phyloP scores from a whole-genome alignment of 1,140 invertebrate genomes.

The Centruroides vittatus region DNA sequence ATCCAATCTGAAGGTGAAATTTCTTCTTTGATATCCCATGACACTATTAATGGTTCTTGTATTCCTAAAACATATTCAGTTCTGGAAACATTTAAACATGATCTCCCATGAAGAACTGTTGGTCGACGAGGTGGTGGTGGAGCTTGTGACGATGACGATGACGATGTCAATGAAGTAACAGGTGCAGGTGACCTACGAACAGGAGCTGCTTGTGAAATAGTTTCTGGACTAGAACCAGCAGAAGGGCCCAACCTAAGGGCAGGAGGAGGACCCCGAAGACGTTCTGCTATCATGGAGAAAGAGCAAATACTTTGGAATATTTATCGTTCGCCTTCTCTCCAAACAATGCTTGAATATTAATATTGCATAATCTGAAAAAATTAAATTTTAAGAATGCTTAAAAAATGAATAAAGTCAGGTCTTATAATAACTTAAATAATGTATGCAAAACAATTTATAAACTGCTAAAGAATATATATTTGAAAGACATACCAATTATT shows the following conservation, averaged over 20 bases:
- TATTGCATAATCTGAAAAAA: too few species aligned
- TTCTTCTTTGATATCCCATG: conserved; percentile 31
- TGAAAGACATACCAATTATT: too few species aligned
- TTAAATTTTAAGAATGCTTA: too few species aligned
- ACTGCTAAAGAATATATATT: too few species aligned
- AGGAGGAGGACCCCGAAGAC: conserved; percentile 5
- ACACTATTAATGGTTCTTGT: conserved; percentile 20
- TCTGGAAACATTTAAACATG: conserved; percentile 14
- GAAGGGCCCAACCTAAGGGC: conserved; percentile 7
- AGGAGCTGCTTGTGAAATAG: conserved; percentile 2
- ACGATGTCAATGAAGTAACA: neutral
- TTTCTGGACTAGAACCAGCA: neutral
- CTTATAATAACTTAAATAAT: too few species aligned
- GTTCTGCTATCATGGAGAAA: conserved; percentile 12
- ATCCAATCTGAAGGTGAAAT: conserved; percentile 30
- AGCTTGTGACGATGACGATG: neutral
- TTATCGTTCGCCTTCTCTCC: neutral
- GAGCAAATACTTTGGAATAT: neutral
- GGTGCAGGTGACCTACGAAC: neutral
- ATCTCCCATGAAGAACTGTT: conserved; percentile 3
- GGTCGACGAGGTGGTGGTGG: neutral
- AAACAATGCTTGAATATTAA: neutral
- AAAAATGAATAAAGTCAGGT: too few species aligned
- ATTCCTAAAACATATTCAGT: conserved; percentile 15
- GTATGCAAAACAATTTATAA: too few species aligned